Base-by-base conservation (phyloP, 1,140 invertebrate species). In the Lithobius niger region DNA sequence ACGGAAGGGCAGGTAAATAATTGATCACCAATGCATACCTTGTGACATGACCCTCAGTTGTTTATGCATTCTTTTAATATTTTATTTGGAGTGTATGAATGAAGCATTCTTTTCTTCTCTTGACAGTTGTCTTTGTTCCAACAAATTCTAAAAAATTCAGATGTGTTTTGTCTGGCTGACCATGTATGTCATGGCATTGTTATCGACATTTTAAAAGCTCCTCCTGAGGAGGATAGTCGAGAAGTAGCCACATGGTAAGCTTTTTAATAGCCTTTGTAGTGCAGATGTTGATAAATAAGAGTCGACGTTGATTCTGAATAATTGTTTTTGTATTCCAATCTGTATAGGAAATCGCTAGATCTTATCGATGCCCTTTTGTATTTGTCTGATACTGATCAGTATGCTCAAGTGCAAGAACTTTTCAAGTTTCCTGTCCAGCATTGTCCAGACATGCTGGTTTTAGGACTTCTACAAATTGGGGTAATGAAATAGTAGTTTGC, bases 81-180 rank as follows among this genome's bases (percentile, higher is more conserved):
- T 56, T 21, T 42, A 13, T 43, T 24, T 57, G 2, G 15, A 42
- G 44, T 4, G 3, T 54, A 22, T 47, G n/a, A 19, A 3, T 18
- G n/a, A 27, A 13, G 10, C 19, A 47, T 18, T 47, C 52, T 43
- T 10, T 56, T 19, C 36, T 53, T 58, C 59, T 60, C 65, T 19
- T 65, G 59, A 61, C 67, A 97, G 72, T 79, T 96, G 61, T 91
- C 88, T 59, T 76, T 95, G 27, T 77, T 97, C 16, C 79, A 82
- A 56, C 82, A 88, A 58, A 85, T 93, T 57, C 68, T 97, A 1
- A 67, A 69, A 24, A 83, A 90, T 73, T 81, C 88, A 0, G 94
- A 97, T 70, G 79, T 97, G 27, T 95, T 97, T 69, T 92, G 86
- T 66, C 90, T 97, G 68, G 83, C 86, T 49, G 93, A 97, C 70